Percentiles rank a stretch among this genome's conserved stretches.
These are phyloP conservation scores for Empis stercorea DNA, from an alignment of 2,888 invertebrate genomes.

Conservation along the genomic window DNA sequence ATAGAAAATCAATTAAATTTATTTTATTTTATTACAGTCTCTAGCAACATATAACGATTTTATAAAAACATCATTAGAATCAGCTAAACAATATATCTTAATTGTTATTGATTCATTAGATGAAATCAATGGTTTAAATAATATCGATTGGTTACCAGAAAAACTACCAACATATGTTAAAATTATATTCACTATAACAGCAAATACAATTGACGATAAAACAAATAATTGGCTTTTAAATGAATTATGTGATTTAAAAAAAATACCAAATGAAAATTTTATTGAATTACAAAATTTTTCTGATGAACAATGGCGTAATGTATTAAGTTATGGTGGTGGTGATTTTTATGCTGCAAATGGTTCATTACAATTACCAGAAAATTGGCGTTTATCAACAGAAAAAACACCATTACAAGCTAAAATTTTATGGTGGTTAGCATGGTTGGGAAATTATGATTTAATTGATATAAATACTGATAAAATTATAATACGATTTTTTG, in stretches of 20 bases:
- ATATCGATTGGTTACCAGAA: constrained; percentile 63
- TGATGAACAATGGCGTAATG: constrained; percentile 33
- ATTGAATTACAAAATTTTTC: constrained; percentile 28
- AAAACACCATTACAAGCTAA: constrained; percentile 33
- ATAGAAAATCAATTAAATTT: not conserved
- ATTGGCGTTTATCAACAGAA: constrained; percentile 27
- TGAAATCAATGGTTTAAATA: constrained; percentile 39
- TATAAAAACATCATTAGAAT: constrained; percentile 33
- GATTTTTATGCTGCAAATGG: constrained; percentile 33
- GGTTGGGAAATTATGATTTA: constrained; percentile 44
- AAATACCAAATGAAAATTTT: constrained; percentile 27
- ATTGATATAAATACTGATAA: constrained; percentile 42
- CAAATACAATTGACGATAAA: constrained; percentile 12
- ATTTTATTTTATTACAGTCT: constrained; percentile 41
- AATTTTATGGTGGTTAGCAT: constrained; percentile 48
- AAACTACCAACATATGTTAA: constrained; percentile 61
- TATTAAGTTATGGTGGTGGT: constrained; percentile 30
- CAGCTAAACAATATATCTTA: constrained; percentile 44
- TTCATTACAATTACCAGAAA: constrained; percentile 28
- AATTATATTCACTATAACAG: constrained; percentile 50
- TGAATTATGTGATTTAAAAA: constrained; percentile 21
- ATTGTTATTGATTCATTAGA: constrained; percentile 68
- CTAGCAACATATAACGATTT: constrained; percentile 55
- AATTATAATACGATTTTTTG: constrained; percentile 48
- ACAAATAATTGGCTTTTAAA: constrained; percentile 12